Evolutionary conservation across 2,888 invertebrate species (phyloP).

Genomic region (Halictus quadricinctus): DNA sequence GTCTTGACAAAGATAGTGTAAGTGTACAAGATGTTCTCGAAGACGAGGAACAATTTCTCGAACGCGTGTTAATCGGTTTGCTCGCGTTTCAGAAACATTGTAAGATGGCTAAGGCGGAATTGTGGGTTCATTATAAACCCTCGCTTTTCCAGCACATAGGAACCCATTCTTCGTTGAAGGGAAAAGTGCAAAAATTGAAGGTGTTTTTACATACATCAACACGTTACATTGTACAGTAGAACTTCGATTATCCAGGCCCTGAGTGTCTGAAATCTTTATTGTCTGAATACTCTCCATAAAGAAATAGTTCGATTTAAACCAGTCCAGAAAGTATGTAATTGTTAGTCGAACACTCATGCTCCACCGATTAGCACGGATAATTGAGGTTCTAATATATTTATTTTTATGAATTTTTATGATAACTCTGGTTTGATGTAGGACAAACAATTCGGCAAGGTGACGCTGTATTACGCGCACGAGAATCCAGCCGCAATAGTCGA

Average conservation of each 20-base stretch:
- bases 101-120: constrained; percentile 88
- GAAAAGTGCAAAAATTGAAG: constrained; percentile 97
- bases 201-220: constrained; percentile 82
- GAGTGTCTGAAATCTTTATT: too few relatives aligned
- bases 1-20: constrained; percentile 89
- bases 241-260: too few relatives aligned
- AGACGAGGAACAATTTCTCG: neutral
- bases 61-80: neutral
- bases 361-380: too few relatives aligned
- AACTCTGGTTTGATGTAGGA: constrained; percentile 85
- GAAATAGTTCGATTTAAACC: too few relatives aligned
- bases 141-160: constrained; percentile 98
- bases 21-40: constrained; percentile 78
- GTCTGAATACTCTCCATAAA: too few relatives aligned
- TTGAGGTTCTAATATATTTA: neutral
- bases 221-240: neutral
- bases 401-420: neutral
- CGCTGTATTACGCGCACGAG: constrained; percentile 90
- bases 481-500: constrained; percentile 89
- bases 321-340: too few relatives aligned
- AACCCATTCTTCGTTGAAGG: constrained; percentile 95
- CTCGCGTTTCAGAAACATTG: constrained; percentile 89
- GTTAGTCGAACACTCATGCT: too few relatives aligned
- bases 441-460: constrained; percentile 93
- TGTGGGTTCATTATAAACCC: constrained; percentile 94